These are phyloP conservation scores for Rhincodon typus DNA, from an alignment of 2,797 vertebrate genomes.

Conservation along the genomic window DNA sequence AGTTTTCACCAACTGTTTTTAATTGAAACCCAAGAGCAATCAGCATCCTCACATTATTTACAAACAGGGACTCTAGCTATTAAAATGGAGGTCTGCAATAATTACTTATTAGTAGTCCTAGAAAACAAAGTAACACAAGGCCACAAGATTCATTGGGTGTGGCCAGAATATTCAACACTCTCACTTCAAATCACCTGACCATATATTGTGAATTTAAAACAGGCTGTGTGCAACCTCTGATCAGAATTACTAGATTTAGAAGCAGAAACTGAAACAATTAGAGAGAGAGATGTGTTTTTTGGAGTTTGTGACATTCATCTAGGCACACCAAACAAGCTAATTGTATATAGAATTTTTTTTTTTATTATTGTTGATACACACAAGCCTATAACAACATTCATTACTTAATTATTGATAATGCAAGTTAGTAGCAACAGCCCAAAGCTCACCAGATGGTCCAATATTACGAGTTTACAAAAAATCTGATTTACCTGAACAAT, in stretches of 20 bases:
- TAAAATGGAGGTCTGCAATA: not conserved
- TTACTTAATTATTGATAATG: not conserved
- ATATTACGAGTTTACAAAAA: not conserved
- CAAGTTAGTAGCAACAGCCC: not conserved
- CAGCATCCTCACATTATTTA: not conserved
- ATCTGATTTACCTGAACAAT: not conserved
- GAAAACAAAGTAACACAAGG: not conserved
- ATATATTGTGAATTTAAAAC: not conserved
- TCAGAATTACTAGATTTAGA: not conserved
- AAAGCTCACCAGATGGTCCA: not conserved
- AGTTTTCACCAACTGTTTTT: not conserved
- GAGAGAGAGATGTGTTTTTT: not conserved
- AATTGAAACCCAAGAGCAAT: not conserved
- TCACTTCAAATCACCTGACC: not conserved
- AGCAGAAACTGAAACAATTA: not conserved
- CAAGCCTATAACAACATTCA: not conserved
- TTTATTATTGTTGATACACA: not conserved
- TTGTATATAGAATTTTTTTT: not conserved
- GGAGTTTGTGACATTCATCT: not conserved
- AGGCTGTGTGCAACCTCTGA: not conserved
- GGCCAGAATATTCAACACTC: too few species aligned
- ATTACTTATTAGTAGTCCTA: not conserved
- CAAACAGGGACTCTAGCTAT: not conserved
- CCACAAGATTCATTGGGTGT: not conserved
- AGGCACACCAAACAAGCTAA: not conserved